A percentile compares a stretch with the other conserved stretches of the same genome.
phyloP scores from a whole-genome alignment of 1,140 invertebrate species.

The Hermetia illucens region DNA sequence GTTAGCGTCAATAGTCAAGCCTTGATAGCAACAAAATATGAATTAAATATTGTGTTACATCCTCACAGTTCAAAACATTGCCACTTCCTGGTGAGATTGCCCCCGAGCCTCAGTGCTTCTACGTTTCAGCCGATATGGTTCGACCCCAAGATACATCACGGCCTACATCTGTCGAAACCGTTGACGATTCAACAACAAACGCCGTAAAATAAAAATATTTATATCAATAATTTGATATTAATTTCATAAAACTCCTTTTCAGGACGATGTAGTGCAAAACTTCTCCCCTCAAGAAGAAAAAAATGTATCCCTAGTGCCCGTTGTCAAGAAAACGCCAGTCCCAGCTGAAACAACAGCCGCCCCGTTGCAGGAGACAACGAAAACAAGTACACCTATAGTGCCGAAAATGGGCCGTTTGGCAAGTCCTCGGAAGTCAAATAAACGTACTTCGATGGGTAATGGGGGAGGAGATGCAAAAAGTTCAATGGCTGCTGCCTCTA shows the following conservation, averaged over 20 bases:
- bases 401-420: neutral
- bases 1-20: no score
- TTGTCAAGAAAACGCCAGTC: neutral
- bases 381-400: slow-evolving; percentile 1
- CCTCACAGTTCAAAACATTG: slow-evolving; percentile 70
- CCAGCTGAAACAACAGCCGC: neutral
- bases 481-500: neutral
- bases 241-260: neutral
- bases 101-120: slow-evolving; percentile 25
- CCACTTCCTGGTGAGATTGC: slow-evolving; percentile 50
- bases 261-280: neutral
- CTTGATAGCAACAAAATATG: no score
- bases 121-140: slow-evolving; percentile 28
- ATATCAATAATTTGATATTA: neutral
- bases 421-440: neutral
- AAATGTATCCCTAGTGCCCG: neutral
- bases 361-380: neutral
- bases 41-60: no score
- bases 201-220: neutral
- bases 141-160: slow-evolving; percentile 25
- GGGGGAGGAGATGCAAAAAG: no score
- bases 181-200: slow-evolving; percentile 15
- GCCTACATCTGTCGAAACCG: slow-evolving; percentile 27
- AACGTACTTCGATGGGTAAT: neutral
- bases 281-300: neutral